Evolutionary conservation across 53 echinoderm and acorn worm species (phyloP), one percentile per base, ranked within the genome.

Genomic region (Apostichopus leukothele): DNA sequence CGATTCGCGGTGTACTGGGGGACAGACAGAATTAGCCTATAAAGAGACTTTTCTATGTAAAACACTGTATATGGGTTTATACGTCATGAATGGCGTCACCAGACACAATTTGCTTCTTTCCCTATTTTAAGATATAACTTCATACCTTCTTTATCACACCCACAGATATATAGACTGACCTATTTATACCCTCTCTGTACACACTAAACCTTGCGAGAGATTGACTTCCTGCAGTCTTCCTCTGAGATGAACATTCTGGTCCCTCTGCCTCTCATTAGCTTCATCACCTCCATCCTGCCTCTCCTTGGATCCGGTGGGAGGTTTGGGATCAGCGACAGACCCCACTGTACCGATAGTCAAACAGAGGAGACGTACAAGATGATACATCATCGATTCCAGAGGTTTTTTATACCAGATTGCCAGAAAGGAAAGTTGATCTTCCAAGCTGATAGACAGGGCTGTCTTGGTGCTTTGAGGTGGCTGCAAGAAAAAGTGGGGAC

Each of bases 391-490:
- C 51, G 52, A 18, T 53, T 81, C 55, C 50, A n/a, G 2, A 59
- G 22, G 12, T 81, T 81, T 13, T 81, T 81, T 9, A 3, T 1
- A 51, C 57, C 81, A 5, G 81, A 57, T 5, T 81, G 81, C 25
- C 8, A 81, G 54, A 81, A 54, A 54, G 55, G 21, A 21, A 81
- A 81, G 19, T 22, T 81, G 11, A 59, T 81, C 9, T 81, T 81
- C 22, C 81, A 5, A 59, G 22, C 81, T 9, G 19, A 81, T 54
- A 53, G 20, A n/a, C 81, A 81, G 23, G 81, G 81, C 5, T 81
- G 81, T 23, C 59, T 81, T 6, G 81, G 81, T 57, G 81, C 57
- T 81, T 59, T 81, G 5, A 53, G 81, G 20, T 81, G 81, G 81
- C 59, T 81, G 55, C 55, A 81, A 81, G 81, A 81, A 60, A 21